Evolutionary conservation across 2,113 vertebrate genomes (phyloP), one percentile per base, ranked within the genome.

Genomic region (Eublepharis macularius): DNA sequence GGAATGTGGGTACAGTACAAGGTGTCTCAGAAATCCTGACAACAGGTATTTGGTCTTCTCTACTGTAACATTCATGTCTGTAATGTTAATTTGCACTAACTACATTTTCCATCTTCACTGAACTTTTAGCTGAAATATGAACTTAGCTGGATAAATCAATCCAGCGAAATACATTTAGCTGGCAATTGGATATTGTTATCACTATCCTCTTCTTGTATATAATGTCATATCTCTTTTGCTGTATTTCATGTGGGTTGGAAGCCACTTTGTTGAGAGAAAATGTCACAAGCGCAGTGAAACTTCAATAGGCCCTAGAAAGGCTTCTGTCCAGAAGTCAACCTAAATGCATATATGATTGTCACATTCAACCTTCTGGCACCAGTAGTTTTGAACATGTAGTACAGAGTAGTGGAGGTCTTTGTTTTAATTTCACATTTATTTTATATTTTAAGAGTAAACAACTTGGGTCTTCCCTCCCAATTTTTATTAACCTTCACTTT

Each of bases 391-490:
- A 11, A 80, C 10, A 39, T 29, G 39, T 1, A 45, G 16, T 2
- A 81, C 63, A 83, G 69, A 86, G 65, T 49, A 88, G 84, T 76
- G 65, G 54, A 87, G 86, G 81, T n/a, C 81, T 87, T 87, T 83
- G 69, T 5, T 76, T 83, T 80, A 45, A 26, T 16, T 88, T 69
- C 86, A 86, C 29, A 82, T 74, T 86, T 60, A 2, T 69, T 80
- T 11, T 84, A 76, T 63, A 82, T 79, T 73, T 87, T 78, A 65
- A 32, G 78, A 82, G 85, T 73, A 79, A 82, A 86, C 54, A 79
- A 57, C 49, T 78, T 86, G 85, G n/a, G n/a, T n/a, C n/a, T n/a
- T n/a, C n/a, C 87, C 87, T 91, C 86, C 86, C 73, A 65, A 1
- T 86, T 82, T 79, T 14, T 29, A 60, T 16, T 73, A 70, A 60